phyloP scores from a whole-genome alignment of 2,113 vertebrate species.

The Ivindomyrus marchei region DNA sequence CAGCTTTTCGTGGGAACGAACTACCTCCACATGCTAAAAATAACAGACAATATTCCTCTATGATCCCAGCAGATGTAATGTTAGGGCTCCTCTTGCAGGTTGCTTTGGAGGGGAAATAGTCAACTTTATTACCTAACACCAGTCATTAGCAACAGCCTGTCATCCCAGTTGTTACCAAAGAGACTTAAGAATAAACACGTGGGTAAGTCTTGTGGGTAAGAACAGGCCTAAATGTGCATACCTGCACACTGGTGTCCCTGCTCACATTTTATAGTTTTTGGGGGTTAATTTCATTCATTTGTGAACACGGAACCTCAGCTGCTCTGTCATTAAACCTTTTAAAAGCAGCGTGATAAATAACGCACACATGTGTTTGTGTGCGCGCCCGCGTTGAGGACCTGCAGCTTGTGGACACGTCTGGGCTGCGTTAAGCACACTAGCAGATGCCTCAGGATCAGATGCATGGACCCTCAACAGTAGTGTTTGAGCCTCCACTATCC shows the following conservation, averaged over 20 bases:
- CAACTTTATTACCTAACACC: not conserved
- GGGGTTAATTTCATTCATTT: not conserved
- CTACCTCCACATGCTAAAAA: not conserved
- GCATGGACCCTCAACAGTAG: not conserved
- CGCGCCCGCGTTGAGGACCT: not conserved
- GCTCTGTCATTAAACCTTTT: not conserved
- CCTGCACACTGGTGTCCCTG: not conserved
- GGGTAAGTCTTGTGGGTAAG: not conserved
- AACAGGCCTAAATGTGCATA: not conserved
- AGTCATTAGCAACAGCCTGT: not conserved
- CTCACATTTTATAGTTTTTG: not conserved
- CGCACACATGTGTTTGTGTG: not conserved
- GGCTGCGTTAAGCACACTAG: slow-evolving; percentile 3
- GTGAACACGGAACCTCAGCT: not conserved
- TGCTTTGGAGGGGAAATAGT: not conserved
- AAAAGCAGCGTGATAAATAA: not conserved
- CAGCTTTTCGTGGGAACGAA: not conserved
- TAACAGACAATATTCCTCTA: not conserved
- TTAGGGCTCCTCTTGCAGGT: not conserved
- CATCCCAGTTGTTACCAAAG: not conserved
- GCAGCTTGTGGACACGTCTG: not conserved
- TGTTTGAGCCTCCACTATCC: slow-evolving; percentile 11
- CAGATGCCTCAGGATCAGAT: slow-evolving; percentile 5
- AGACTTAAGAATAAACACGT: not conserved
- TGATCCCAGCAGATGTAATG: not conserved